phyloP scores from a whole-genome alignment of 2,113 vertebrate species.

The Eptesicus fuscus region DNA sequence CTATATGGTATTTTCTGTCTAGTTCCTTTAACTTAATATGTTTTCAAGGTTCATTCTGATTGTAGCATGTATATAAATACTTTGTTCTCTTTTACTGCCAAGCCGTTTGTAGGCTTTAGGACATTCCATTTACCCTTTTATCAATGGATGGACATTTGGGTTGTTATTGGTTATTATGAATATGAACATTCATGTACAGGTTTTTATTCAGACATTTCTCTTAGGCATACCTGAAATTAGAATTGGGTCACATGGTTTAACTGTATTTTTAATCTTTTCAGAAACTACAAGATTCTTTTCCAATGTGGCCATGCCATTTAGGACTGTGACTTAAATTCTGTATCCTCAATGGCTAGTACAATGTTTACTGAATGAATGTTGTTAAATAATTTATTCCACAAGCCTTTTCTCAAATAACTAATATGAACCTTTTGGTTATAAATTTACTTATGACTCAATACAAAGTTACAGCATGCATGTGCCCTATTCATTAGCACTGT shows the following conservation, averaged over 20 bases:
- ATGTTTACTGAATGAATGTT: background rate
- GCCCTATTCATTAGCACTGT: background rate
- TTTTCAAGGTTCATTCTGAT: background rate
- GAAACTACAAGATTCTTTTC: background rate
- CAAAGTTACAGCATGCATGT: background rate
- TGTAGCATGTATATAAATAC: background rate
- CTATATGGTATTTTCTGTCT: background rate
- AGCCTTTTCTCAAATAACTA: background rate
- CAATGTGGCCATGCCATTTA: background rate
- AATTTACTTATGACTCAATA: background rate
- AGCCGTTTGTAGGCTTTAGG: background rate
- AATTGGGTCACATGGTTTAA: background rate
- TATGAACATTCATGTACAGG: background rate
- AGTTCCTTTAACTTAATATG: background rate
- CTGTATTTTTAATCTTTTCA: background rate
- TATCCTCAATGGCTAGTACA: background rate
- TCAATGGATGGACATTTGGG: background rate
- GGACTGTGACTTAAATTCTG: background rate
- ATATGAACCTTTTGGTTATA: background rate
- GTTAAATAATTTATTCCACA: background rate
- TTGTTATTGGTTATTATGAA: background rate
- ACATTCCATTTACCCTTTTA: background rate
- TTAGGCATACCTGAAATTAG: background rate
- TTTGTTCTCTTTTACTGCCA: background rate
- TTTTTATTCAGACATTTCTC: background rate